Percentiles rank a stretch among this genome's conserved stretches.
phyloP scores from a whole-genome alignment of 2,888 invertebrate genomes.

The Agrochola lychnidis region DNA sequence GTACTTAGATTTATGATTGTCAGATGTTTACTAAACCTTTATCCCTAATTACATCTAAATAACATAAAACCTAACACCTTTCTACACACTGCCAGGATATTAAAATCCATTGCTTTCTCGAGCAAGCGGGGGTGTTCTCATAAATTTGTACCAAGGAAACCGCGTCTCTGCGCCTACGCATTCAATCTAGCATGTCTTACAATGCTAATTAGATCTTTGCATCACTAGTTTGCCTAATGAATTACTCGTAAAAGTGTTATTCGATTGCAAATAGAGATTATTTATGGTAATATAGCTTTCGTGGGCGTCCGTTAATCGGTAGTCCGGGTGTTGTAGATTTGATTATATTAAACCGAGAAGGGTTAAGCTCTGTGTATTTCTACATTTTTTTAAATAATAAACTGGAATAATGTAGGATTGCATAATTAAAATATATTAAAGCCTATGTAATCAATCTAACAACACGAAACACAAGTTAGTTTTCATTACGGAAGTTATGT shows the following conservation, averaged over 20 bases:
- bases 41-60: constrained; percentile 10
- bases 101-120: constrained; percentile 47
- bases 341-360: not conserved
- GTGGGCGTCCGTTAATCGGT: constrained; percentile 59
- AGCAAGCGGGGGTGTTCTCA: constrained; percentile 63
- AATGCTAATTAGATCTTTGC: constrained; percentile 80
- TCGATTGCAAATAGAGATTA: constrained; percentile 63
- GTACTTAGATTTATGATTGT: not conserved
- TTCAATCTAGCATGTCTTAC: constrained; percentile 73
- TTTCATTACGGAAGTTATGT: not conserved
- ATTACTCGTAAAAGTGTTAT: constrained; percentile 80
- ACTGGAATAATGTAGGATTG: not conserved
- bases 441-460: no score
- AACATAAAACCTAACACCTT: not conserved
- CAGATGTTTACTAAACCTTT: not conserved
- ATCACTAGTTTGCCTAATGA: constrained; percentile 82
- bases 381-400: not conserved
- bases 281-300: constrained; percentile 52
- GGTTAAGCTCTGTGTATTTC: not conserved
- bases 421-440: not conserved
- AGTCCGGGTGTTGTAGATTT: constrained; percentile 31
- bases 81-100: constrained; percentile 27
- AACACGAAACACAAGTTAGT: not conserved
- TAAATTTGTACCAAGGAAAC: constrained; percentile 74
- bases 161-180: constrained; percentile 74